Base-by-base conservation (phyloP, 1,140 invertebrate species). In the Phortica variegata region DNA sequence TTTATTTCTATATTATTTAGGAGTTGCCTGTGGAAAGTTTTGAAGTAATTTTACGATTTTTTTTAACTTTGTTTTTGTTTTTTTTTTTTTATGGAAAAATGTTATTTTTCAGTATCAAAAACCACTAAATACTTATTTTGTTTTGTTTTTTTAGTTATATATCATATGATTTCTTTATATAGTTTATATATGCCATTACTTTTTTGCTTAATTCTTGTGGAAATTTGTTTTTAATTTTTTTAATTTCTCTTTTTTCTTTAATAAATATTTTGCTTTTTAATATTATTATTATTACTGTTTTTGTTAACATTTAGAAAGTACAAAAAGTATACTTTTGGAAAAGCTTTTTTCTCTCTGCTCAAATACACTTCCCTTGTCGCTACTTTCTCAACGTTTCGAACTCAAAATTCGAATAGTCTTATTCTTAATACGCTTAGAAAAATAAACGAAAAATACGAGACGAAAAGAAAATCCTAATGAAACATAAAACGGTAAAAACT, bases 301-400 rank as follows among this genome's bases (percentile, higher is more conserved):
- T 52, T 39, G 40, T 53, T 48, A 56, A 54, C 52, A 54, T 61
- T 53, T 34, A 39, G 52, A 70, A 70, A 70, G 61, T 70, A 70
- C 65, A 70, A 70, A 44, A 70, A 70, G 65, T 70, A 70, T 70
- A 65, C 61, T 63, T 56, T 68, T 56, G 62, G 39, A 52, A 70
- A 65, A 65, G 65, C 56, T 65, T 65, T 69, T 61, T 51, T 45
- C 36, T 56, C 10, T 6, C 23, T n/a, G n/a, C n/a, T n/a, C n/a
- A n/a, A n/a, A n/a, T n/a, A n/a, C n/a, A n/a, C n/a, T n/a, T n/a
- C n/a, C n/a, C n/a, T n/a, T n/a, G n/a, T n/a, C n/a, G n/a, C n/a
- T n/a, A n/a, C n/a, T n/a, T n/a, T n/a, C n/a, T n/a, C n/a, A n/a
- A n/a, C n/a, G n/a, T n/a, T n/a, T n/a, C n/a, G n/a, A n/a, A n/a